Conservation (phyloP, 2,113 vertebrate species). For the Oreochromis aureus region DNA sequence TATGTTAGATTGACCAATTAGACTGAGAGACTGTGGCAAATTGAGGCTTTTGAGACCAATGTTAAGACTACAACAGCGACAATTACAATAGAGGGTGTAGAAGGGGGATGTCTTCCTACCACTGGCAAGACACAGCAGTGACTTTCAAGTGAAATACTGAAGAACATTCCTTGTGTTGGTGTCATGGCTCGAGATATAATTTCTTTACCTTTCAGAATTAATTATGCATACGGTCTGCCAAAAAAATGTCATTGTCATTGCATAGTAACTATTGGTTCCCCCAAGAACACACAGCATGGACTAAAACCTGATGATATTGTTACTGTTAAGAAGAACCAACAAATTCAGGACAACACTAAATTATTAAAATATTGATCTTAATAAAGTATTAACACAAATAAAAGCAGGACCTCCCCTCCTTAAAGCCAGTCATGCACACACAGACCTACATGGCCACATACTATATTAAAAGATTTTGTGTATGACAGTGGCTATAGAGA, state of each 20-base stretch:
- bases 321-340: background rate
- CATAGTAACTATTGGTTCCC: background rate
- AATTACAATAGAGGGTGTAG: background rate
- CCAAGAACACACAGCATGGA: background rate
- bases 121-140: background rate
- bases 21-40: background rate
- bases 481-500: background rate
- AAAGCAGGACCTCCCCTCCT: rapidly evolving
- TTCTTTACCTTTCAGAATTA: background rate
- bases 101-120: background rate
- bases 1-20: background rate
- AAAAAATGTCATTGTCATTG: background rate
- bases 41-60: background rate
- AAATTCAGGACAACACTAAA: background rate
- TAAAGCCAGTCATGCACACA: background rate
- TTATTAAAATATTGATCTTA: background rate
- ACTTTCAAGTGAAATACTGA: background rate
- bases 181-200: background rate
- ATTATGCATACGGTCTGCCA: background rate
- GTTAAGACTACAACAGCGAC: background rate
- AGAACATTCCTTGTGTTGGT: background rate
- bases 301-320: background rate
- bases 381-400: background rate
- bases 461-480: background rate
- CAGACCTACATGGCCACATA: background rate